Base-by-base conservation (phyloP, 2,888 invertebrate species). In the Oxytorus armatus region DNA sequence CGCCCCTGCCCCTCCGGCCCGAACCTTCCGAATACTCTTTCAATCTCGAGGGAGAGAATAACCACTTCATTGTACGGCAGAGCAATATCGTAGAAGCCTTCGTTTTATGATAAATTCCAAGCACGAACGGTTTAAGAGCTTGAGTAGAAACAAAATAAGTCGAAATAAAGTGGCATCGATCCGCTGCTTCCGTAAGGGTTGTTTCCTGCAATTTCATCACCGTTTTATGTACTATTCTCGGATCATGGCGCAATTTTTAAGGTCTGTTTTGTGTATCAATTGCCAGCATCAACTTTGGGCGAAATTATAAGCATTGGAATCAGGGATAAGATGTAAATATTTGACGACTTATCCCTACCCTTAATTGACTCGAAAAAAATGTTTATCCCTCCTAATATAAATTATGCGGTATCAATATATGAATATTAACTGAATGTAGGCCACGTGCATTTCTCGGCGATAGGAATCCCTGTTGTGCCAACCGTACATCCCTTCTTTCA, bases 131-230 rank as follows among this genome's bases (percentile, higher is more conserved):
- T 33, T 66, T 44, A 23, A 39, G 36, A 33, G 36, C 57, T 47
- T 14, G 29, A 57, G 44, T 47, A 16, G 23, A 57, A 57, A 66
- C 65, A 47, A 75, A 57, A 53, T 73, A 44, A 63, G 73, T 3
- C 11, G 21, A 23, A 21, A 42, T 11, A 44, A 57, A 57, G 65
- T 44, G 21, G 1, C 33, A 74, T 57, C 33, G 65, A 74, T 65
- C 51, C 33, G 39, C n/a, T 16, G 21, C 25, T 18, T n/a, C 18
- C 21, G 4, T 61, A 23, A 21, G 5, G 23, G n/a, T 49, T 18
- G n/a, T 25, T 42, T 42, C 53, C 25, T 7, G 57, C 21, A 57
- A 47, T 47, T 72, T 23, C 49, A 51, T 39, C n/a, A 25, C 11
- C 10, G 23, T 3, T 29, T 11, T 16, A 36, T 36, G 23, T 25